phyloP scores from a whole-genome alignment of 2,113 vertebrate species.

The Ctenomys sociabilis region DNA sequence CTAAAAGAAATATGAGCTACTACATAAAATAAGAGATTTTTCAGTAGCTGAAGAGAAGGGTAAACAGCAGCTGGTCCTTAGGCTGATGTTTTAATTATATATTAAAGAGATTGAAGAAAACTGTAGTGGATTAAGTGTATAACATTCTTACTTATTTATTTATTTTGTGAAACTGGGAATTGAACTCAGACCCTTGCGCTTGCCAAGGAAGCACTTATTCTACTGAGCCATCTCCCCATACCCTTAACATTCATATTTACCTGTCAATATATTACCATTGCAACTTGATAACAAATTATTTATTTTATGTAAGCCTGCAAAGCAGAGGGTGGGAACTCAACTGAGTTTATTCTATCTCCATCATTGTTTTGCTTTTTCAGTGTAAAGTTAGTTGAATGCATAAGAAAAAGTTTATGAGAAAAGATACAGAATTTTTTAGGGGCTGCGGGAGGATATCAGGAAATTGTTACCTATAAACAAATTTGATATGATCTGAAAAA shows the following conservation, averaged over 20 bases:
- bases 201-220: too few relatives aligned
- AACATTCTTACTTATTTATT: background rate
- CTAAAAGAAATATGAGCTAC: background rate
- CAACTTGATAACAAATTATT: slow-evolving; percentile 59
- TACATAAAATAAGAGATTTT: background rate
- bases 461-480: slow-evolving; percentile 10
- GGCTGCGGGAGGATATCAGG: slow-evolving; percentile 45
- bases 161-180: too few relatives aligned
- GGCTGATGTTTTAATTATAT: background rate
- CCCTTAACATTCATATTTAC: background rate
- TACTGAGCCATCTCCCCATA: too few relatives aligned
- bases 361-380: slow-evolving; percentile 54
- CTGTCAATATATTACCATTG: slow-evolving; percentile 58
- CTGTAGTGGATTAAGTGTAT: slow-evolving; percentile 54
- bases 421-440: slow-evolving; percentile 72
- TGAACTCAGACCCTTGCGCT: too few relatives aligned
- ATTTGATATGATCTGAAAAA: slow-evolving; percentile 52
- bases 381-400: slow-evolving; percentile 79
- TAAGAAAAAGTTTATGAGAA: slow-evolving; percentile 68
- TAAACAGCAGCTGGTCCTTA: background rate
- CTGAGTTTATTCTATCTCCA: slow-evolving; percentile 64
- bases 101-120: slow-evolving; percentile 10
- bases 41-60: background rate
- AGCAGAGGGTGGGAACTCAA: slow-evolving; percentile 57
- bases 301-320: slow-evolving; percentile 66